phyloP scores from a whole-genome alignment of 2,888 invertebrate species.

The Diarsia brunnea region DNA sequence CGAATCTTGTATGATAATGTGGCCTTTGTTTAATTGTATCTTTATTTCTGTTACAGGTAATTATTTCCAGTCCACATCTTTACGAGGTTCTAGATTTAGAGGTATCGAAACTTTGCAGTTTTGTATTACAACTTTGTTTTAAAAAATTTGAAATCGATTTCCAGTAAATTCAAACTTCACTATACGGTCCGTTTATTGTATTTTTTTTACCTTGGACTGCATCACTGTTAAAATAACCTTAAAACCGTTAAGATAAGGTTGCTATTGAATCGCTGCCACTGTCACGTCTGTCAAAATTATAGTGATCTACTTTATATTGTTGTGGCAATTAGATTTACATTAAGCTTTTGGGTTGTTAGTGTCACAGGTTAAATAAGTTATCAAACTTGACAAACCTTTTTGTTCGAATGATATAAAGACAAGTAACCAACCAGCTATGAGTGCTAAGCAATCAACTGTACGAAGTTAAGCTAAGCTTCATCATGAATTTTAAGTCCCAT shows the following conservation, averaged over 20 bases:
- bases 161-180: neutral
- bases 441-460: neutral
- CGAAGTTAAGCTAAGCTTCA: neutral
- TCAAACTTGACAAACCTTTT: neutral
- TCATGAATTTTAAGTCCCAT: neutral
- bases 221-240: neutral
- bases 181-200: too few relatives aligned
- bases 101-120: neutral
- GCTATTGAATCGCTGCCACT: neutral
- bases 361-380: neutral
- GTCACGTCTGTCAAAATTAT: neutral
- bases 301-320: neutral
- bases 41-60: conserved; percentile 61
- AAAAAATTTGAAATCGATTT: neutral
- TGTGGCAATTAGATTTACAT: too few relatives aligned
- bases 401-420: neutral
- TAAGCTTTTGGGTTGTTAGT: neutral
- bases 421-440: neutral
- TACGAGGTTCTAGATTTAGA: neutral
- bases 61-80: neutral
- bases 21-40: conserved; percentile 22
- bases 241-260: neutral
- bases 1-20: conserved; percentile 40
- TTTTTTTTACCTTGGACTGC: neutral
- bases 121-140: too few relatives aligned